Evolutionary conservation across 2,888 invertebrate genomes (phyloP).

Genomic region (Agrochola litura): DNA sequence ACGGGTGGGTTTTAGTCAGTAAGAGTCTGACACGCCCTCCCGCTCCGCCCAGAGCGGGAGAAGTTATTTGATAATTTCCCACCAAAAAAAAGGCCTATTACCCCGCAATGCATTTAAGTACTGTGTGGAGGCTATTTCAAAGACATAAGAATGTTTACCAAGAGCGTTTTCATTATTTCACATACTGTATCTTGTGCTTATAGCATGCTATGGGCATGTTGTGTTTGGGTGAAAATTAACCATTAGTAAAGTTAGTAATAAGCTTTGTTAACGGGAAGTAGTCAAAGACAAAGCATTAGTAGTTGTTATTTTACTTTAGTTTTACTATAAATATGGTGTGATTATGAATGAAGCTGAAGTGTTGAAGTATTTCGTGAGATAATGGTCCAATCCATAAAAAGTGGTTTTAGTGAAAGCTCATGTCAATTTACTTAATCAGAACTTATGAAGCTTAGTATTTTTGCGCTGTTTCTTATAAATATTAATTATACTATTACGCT

Average conservation of each 20-base stretch:
- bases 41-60: no score
- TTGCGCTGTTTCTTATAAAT: constrained; percentile 1
- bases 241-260: constrained; percentile 39
- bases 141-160: not conserved
- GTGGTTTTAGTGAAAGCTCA: constrained; percentile 23
- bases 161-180: constrained; percentile 30
- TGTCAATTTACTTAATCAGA: constrained; percentile 13
- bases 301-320: constrained; percentile 19
- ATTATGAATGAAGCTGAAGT: constrained; percentile 32
- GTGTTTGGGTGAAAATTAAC: constrained; percentile 19
- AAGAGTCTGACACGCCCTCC: no score
- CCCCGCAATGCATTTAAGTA: no score
- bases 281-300: constrained; percentile 43
- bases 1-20: no score
- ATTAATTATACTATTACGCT: not conserved
- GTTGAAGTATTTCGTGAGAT: constrained; percentile 34
- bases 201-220: constrained; percentile 51
- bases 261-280: constrained; percentile 46
- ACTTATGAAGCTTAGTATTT: constrained; percentile 33
- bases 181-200: constrained; percentile 41
- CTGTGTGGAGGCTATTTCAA: not conserved
- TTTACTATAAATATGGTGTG: constrained; percentile 28
- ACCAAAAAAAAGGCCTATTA: no score
- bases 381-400: constrained; percentile 50
- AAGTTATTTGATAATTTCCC: no score